A percentile compares a stretch with the other conserved stretches of the same genome.
Conservation (phyloP, 2,113 vertebrate species). For the Alosa alosa region DNA sequence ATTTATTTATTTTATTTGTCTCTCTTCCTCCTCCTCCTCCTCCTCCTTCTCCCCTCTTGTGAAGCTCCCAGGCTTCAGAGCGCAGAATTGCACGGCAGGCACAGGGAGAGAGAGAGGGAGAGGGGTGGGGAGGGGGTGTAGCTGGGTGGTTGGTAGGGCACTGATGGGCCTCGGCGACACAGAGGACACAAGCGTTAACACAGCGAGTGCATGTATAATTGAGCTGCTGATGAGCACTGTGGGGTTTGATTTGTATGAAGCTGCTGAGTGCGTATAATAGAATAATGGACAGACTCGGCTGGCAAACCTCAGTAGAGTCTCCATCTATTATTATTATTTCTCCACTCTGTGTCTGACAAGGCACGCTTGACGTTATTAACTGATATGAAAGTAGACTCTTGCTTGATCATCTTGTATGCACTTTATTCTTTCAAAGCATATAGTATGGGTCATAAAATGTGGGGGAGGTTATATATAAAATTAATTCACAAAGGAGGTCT, state of each 20-base stretch:
- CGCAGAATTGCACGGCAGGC: neutral
- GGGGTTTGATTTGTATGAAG: slow-evolving; percentile 46
- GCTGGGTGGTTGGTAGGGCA: neutral
- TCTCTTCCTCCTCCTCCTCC: neutral
- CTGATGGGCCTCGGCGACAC: neutral
- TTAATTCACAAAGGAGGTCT: neutral
- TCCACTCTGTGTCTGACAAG: neutral
- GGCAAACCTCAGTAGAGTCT: neutral
- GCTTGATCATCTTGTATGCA: neutral
- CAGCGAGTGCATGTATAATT: neutral
- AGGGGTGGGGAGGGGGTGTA: neutral
- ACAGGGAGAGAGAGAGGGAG: neutral
- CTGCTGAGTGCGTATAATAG: slow-evolving; percentile 48
- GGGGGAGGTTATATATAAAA: neutral
- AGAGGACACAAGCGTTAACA: neutral
- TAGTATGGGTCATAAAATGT: neutral
- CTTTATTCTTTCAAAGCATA: neutral
- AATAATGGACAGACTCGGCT: slow-evolving; percentile 27
- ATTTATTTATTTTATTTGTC: neutral
- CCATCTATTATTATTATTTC: neutral
- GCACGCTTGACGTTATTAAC: neutral
- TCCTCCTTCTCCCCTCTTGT: neutral
- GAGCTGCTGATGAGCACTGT: neutral
- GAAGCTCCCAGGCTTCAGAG: neutral
- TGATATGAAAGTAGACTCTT: slow-evolving; percentile 2